phyloP scores from a whole-genome alignment of 2,888 invertebrate species.

The Eristalinus aeneus region DNA sequence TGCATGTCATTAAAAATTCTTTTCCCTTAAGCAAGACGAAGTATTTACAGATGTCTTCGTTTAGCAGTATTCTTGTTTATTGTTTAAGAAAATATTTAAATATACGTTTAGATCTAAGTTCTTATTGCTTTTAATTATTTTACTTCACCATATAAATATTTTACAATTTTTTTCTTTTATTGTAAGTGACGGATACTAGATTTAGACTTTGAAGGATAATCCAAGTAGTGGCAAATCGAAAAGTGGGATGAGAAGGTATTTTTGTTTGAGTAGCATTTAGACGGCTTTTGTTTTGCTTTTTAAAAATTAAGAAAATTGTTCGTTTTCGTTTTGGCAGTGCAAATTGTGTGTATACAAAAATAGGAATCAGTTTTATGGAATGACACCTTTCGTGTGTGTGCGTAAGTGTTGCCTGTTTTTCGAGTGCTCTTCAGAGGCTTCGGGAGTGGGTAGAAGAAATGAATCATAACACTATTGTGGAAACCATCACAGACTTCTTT shows the following conservation, averaged over 20 bases:
- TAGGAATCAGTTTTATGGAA: conserved; percentile 67
- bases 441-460: background rate
- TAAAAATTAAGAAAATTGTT: background rate
- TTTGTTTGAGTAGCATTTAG: background rate
- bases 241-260: background rate
- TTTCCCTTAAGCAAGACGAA: conserved; percentile 21
- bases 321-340: conserved; percentile 44
- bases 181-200: conserved; percentile 48
- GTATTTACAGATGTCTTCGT: conserved; percentile 40
- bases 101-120: conserved; percentile 30
- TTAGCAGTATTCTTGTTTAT: conserved; percentile 24
- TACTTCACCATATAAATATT: conserved; percentile 8
- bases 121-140: conserved; percentile 55
- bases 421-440: background rate
- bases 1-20: background rate
- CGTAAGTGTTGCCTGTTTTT: background rate
- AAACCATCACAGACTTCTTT: too few species aligned
- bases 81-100: conserved; percentile 50
- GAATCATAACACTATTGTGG: too few species aligned
- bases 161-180: conserved; percentile 35
- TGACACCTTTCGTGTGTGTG: conserved; percentile 25
- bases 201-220: conserved; percentile 13
- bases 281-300: conserved; percentile 31
- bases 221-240: background rate
- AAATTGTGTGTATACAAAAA: conserved; percentile 56